phyloP scores from a whole-genome alignment of 2,888 invertebrate genomes.

The Acanthosepion lycidas region DNA sequence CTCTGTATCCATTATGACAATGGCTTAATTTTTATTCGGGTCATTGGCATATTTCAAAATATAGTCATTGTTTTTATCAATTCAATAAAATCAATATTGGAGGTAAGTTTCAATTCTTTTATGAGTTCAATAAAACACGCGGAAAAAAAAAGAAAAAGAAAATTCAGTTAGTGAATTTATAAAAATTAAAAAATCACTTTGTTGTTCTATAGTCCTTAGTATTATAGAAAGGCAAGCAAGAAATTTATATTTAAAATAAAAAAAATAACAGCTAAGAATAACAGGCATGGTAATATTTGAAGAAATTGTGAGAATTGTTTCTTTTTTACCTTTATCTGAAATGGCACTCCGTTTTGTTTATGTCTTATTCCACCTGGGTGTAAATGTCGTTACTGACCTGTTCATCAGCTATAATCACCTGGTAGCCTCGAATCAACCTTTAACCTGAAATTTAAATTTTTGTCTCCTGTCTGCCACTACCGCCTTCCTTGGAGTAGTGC shows the following conservation, averaged over 20 bases:
- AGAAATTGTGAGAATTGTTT: not conserved
- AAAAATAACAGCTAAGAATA: not conserved
- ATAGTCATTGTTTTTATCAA: not conserved
- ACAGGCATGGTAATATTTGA: not conserved
- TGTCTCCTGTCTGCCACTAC: constrained; percentile 10
- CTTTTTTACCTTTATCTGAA: not conserved
- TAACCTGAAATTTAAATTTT: constrained; percentile 33
- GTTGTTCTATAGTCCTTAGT: not conserved
- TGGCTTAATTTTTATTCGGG: not conserved
- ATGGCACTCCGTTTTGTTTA: constrained; percentile 7
- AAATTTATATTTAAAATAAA: not conserved
- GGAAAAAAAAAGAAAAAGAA: not conserved
- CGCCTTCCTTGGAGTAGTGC: not conserved
- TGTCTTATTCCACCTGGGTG: not conserved
- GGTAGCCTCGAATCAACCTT: not conserved
- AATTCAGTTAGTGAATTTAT: not conserved
- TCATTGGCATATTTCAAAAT: not conserved
- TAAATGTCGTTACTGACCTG: constrained; percentile 33
- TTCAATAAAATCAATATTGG: not conserved
- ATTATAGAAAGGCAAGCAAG: not conserved
- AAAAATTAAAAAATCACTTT: not conserved
- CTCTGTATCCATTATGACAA: not conserved
- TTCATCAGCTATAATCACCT: not conserved
- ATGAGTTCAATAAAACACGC: not conserved
- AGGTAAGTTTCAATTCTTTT: not conserved